A percentile compares a stretch with the other conserved stretches of the same genome.
Conservation (phyloP, 2,888 invertebrate genomes). For the Zonitis immaculata region DNA sequence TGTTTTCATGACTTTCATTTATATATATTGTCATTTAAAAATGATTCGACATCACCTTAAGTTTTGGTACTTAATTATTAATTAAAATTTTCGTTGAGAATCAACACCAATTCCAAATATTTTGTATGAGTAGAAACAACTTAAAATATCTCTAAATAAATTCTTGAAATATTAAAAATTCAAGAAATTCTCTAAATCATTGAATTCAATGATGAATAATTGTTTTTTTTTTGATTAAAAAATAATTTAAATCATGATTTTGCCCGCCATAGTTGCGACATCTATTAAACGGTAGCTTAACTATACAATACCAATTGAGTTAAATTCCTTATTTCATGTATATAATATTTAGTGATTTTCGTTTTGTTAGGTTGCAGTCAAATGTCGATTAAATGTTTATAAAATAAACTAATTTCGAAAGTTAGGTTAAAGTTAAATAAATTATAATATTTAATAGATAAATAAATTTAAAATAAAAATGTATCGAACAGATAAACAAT, state of each 20-base stretch:
- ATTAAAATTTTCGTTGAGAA: no score
- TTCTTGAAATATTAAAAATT: no score
- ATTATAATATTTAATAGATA: background rate
- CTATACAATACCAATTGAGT: background rate
- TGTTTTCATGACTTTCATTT: slow-evolving; percentile 27
- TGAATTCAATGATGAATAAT: no score
- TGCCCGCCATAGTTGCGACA: background rate
- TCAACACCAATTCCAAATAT: no score
- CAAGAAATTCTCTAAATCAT: no score
- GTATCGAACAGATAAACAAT: slow-evolving; percentile 48
- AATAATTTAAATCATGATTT: no score
- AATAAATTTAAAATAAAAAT: slow-evolving; percentile 25
- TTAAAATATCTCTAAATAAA: no score
- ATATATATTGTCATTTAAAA: slow-evolving; percentile 2
- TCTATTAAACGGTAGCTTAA: background rate
- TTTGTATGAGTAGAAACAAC: no score
- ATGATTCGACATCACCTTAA: background rate
- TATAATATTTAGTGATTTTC: no score
- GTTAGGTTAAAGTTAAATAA: background rate
- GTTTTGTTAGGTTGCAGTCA: background rate
- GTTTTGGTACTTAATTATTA: no score
- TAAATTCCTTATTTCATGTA: no score
- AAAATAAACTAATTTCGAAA: background rate
- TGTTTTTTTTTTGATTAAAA: no score
- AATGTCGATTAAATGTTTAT: background rate